Base-by-base conservation (phyloP, 2,888 invertebrate genomes). In the Acronicta psi region DNA sequence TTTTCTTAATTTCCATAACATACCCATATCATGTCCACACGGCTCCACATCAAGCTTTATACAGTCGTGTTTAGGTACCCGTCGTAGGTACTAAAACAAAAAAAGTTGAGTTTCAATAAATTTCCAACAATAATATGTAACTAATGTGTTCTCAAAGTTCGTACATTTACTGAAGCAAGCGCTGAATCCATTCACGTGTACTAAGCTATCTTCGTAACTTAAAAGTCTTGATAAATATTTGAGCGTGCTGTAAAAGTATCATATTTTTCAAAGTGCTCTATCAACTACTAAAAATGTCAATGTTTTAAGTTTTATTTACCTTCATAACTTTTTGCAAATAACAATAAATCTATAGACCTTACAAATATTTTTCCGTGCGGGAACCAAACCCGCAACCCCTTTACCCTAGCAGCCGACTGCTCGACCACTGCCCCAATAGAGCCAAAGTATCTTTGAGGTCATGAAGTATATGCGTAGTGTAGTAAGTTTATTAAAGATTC, bases 221-320 rank as follows among this genome's bases (percentile, higher is more conserved):
- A 42, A 54, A 51, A 70, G 56, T 51, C 54, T 63, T 60, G 34
- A 29, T 70, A 49, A 67, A 73, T 70, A 73, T 58, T 63, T 31
- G 14, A 70, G 36, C 11, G 40, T 38, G 29, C 47, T 40, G 20
- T 69, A 64, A 74, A 63, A 61, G 61, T 63, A 44, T 61, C 52
- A 59, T 71, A 56, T 52, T 59, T 71, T 43, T 55, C 17, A 13
- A 56, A 59, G 42, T 40, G 8, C 9, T 38, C n/a, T 23, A 14
- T 25, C 23, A 7, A 34, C 31, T 8, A 14, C 42, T 17, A 7
- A 18, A 18, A 23, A n/a, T 47, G 9, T 38, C 14, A n/a, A 44
- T 20, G 16, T 49, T 4, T 17, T 16, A 29, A n/a, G n/a, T 29
- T 8, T 34, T 17, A n/a, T n/a, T 29, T n/a, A 0, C 45, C 9